These are phyloP conservation scores for Ciconia boyciana DNA, from an alignment of 2,113 vertebrate genomes.

Conservation along the genomic window DNA sequence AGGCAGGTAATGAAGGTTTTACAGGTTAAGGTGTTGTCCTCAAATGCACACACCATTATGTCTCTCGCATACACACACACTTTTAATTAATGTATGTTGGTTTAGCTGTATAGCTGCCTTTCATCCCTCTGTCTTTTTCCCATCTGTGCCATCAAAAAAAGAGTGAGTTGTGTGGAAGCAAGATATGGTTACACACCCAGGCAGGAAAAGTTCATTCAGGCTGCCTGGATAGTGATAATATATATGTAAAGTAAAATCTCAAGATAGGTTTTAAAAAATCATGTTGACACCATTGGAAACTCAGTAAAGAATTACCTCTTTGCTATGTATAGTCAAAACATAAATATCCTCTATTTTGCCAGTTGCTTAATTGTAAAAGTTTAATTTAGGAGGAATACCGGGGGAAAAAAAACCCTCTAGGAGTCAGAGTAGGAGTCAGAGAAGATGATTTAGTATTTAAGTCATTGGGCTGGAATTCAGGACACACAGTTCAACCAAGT, in stretches of 20 bases:
- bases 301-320: not conserved
- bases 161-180: not conserved
- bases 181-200: not conserved
- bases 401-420: rapidly evolving
- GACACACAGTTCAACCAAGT: not conserved
- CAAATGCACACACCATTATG: not conserved
- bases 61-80: not conserved
- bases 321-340: not conserved
- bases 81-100: not conserved
- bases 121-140: not conserved
- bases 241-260: not conserved
- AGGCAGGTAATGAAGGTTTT: not conserved
- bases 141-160: not conserved
- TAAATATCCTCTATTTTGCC: not conserved
- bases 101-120: not conserved
- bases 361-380: not conserved
- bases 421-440: not conserved
- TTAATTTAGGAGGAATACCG: not conserved
- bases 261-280: not conserved
- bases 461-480: not conserved
- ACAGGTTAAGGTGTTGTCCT: not conserved
- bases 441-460: not conserved
- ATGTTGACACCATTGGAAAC: not conserved
- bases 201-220: not conserved
- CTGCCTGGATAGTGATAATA: not conserved